Percentiles rank a stretch among this genome's conserved stretches.
Conservation (phyloP, 2,113 vertebrate genomes). For the Trogon melanurus region DNA sequence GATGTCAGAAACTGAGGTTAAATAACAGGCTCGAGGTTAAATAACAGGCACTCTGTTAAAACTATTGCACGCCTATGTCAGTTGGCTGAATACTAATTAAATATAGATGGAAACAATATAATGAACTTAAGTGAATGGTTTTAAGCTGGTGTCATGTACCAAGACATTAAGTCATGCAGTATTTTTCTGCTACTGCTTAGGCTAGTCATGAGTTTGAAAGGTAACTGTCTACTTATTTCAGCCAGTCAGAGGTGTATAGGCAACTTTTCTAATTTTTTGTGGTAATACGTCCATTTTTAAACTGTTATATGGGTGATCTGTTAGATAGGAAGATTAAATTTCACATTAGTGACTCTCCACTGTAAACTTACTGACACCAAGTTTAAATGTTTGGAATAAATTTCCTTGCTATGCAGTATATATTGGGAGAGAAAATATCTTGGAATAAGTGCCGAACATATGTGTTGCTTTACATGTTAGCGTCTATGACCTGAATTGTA, state of each 20-base stretch:
- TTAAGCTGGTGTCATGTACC: slow-evolving; percentile 23
- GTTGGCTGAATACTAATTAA: slow-evolving; percentile 58
- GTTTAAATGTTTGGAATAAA: not conserved
- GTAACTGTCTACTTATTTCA: not conserved
- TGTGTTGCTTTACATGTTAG: not conserved
- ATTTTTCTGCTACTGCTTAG: not conserved
- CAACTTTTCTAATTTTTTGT: not conserved
- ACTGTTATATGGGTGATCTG: not conserved
- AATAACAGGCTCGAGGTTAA: slow-evolving; percentile 70
- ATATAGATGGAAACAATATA: slow-evolving; percentile 68
- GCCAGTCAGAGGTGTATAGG: not conserved
- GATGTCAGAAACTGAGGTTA: slow-evolving; percentile 72
- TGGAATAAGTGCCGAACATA: not conserved
- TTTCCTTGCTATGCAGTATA: not conserved
- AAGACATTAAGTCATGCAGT: not conserved
- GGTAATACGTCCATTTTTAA: not conserved
- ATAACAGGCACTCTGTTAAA: slow-evolving; percentile 61
- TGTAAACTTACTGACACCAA: not conserved
- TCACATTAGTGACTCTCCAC: not conserved
- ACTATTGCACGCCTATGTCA: slow-evolving; percentile 39
- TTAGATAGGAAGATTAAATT: not conserved
- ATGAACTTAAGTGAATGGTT: slow-evolving; percentile 52
- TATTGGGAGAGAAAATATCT: not conserved
- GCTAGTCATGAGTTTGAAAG: not conserved
- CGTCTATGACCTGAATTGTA: not conserved